Evolutionary conservation across 1,140 invertebrate genomes (phyloP), one percentile per base, ranked within the genome.

Genomic region (Drosophila sproati): DNA sequence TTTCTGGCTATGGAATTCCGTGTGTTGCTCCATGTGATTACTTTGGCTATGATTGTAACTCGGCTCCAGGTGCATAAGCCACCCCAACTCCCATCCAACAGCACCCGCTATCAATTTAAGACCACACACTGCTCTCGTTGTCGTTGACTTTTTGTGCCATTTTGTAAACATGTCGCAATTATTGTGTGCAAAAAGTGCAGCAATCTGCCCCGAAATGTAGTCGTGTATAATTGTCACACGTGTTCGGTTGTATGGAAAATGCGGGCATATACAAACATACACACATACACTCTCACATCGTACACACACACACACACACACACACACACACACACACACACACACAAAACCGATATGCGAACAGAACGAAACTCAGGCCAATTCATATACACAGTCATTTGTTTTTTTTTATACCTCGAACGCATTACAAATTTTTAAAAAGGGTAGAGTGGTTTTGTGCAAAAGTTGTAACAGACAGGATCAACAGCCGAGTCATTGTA

Each of bases 181-280:
- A 45, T 71, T 86, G 72, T 80, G 82, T 86, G 82, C 68, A n/a
- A 77, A 86, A 86, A 86, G 51, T 88, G 80, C 80, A 63, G 60
- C 82, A 88, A 88, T 88, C 83, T 83, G 83, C 80, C 85, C 75
- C 77, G 77, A 88, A 83, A 88, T 88, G 83, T 82, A 88, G 74
- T 80, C 83, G 78, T 87, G 83, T 88, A 89, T 88, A 88, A 88
- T 88, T 88, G 83, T 88, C 83, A 88, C 88, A 88, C 83, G 83
- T 88, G 83, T 89, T 89, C 77, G 71, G 73, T 77, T 73, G 87
- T 87, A 85, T 85, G 72, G 82, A 83, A 74, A 71, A 55, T 56
- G 72, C 60, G 62, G 8, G 57, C 48, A 55, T 37, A 56, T 6
- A 71, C 71, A 67, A 29, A 41, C 29, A 37, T 47, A 52, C n/a